Evolutionary conservation across 2,797 vertebrate genomes (phyloP).

Genomic region (Hipposideros larvatus): DNA sequence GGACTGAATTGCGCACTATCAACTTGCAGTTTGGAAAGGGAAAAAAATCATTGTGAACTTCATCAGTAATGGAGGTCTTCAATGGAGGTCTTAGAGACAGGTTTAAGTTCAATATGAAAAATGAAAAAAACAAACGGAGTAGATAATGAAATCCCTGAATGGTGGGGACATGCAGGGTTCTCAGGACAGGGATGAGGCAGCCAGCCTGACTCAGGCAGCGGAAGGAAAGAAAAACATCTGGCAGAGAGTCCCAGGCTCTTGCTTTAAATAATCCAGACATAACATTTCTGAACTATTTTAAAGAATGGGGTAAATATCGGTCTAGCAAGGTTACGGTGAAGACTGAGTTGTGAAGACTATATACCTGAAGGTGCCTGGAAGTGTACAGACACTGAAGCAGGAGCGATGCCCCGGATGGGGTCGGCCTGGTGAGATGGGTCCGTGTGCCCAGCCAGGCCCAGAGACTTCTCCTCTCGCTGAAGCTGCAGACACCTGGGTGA

Average conservation of each 20-base stretch:
- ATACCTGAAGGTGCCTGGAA: neutral
- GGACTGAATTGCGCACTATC: neutral
- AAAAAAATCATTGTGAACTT: neutral
- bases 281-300: neutral
- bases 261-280: neutral
- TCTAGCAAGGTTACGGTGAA: neutral
- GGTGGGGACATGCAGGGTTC: neutral
- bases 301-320: neutral
- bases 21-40: neutral
- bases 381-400: neutral
- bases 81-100: neutral
- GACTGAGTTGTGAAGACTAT: neutral
- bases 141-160: neutral
- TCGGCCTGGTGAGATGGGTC: too few species aligned
- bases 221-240: neutral
- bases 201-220: neutral
- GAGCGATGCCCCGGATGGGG: neutral
- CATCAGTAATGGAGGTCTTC: neutral
- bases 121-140: neutral
- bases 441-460: too few species aligned
- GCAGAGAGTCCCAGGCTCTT: neutral
- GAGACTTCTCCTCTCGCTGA: neutral
- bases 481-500: neutral
- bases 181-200: neutral
- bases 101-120: neutral